These are phyloP conservation scores for Elysia crispata DNA, from an alignment of 2,888 invertebrate species.

Conservation along the genomic window DNA sequence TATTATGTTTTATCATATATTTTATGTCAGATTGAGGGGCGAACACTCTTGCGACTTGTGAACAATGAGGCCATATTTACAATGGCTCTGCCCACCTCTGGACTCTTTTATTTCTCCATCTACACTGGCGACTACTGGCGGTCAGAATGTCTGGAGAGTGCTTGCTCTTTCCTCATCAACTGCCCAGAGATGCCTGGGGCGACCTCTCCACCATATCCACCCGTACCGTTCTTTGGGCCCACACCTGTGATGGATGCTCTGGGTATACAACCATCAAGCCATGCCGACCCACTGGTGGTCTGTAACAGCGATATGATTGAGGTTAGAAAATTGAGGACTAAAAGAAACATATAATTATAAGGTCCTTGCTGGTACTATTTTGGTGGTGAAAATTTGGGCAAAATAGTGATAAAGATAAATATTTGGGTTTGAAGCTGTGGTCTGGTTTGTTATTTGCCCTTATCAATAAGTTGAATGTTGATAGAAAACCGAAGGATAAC, in stretches of 20 bases:
- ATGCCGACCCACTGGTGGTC: constrained; percentile 69
- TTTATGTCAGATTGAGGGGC: constrained; percentile 55
- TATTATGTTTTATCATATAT: too few relatives aligned
- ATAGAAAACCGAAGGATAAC: too few relatives aligned
- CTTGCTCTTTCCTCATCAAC: constrained; percentile 73
- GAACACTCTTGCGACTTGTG: constrained; percentile 68
- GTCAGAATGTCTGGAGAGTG: constrained; percentile 74
- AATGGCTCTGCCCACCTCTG: constrained; percentile 76
- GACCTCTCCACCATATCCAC: constrained; percentile 68
- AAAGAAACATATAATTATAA: too few relatives aligned
- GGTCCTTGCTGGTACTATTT: too few relatives aligned
- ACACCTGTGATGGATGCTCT: constrained; percentile 69
- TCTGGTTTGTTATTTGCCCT: too few relatives aligned
- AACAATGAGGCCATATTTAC: constrained; percentile 75
- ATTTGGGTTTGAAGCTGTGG: too few relatives aligned
- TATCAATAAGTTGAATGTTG: too few relatives aligned
- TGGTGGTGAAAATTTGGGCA: too few relatives aligned
- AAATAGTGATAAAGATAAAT: too few relatives aligned
- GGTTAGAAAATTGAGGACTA: too few relatives aligned
- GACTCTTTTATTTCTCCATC: constrained; percentile 77
- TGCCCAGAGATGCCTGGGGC: constrained; percentile 65
- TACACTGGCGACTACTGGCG: constrained; percentile 74
- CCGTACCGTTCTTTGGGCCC: constrained; percentile 72
- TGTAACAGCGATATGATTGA: constrained; percentile 70
- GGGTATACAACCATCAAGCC: constrained; percentile 63